phyloP scores from a whole-genome alignment of 2,797 vertebrate species.

The Gastrophryne carolinensis region DNA sequence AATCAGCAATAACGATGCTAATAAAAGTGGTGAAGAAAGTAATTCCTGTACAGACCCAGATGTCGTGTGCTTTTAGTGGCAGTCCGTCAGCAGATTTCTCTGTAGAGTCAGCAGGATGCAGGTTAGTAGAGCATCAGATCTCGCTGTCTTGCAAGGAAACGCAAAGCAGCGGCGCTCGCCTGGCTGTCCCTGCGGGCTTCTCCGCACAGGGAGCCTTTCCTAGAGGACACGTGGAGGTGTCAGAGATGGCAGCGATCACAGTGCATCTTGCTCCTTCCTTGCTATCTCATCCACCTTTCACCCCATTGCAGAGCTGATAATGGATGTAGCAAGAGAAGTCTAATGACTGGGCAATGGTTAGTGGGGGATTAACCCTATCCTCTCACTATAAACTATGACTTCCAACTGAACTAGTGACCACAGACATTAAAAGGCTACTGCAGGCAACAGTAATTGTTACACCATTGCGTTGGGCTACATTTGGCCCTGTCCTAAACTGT shows the following conservation, averaged over 20 bases:
- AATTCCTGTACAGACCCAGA: too few relatives aligned
- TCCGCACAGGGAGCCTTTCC: not conserved
- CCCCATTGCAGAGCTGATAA: not conserved
- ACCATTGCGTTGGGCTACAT: too few relatives aligned
- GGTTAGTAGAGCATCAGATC: slow-evolving; percentile 23
- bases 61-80: too few relatives aligned
- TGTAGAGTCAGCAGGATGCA: slow-evolving; percentile 20
- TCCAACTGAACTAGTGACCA: too few relatives aligned
- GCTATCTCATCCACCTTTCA: slow-evolving; percentile 6
- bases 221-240: not conserved
- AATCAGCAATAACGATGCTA: too few relatives aligned
- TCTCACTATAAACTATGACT: not conserved
- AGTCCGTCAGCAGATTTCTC: slow-evolving; percentile 32
- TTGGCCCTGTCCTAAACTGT: too few relatives aligned
- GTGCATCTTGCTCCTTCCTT: not conserved
- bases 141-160: slow-evolving; percentile 3
- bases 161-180: slow-evolving; percentile 8
- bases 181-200: not conserved
- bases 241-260: not conserved
- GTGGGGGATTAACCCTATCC: not conserved
- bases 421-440: too few relatives aligned
- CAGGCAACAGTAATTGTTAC: too few relatives aligned
- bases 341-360: not conserved
- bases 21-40: too few relatives aligned
- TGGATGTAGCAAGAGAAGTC: not conserved